Conservation (phyloP, 1,140 invertebrate genomes). For the Cecropterus lyciades region DNA sequence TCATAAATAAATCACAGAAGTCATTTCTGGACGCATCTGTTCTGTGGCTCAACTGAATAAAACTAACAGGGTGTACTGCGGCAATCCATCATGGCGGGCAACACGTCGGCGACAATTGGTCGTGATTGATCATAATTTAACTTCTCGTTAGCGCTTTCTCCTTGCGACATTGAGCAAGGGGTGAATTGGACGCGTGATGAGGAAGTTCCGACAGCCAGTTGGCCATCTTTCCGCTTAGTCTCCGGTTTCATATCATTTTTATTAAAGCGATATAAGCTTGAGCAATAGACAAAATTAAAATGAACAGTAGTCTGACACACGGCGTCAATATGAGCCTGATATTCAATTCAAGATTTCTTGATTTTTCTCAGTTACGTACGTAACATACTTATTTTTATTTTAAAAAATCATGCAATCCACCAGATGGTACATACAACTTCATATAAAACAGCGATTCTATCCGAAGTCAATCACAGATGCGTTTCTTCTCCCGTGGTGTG, state of each 20-base stretch:
- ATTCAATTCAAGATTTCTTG: too few species aligned
- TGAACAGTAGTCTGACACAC: too few species aligned
- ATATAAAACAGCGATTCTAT: too few species aligned
- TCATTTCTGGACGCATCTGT: not conserved
- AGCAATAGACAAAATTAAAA: too few species aligned
- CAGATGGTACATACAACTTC: too few species aligned
- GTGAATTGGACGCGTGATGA: slow-evolving; percentile 23
- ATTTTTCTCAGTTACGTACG: too few species aligned
- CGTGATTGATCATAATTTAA: slow-evolving; percentile 42
- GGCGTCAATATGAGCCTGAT: too few species aligned
- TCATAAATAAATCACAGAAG: too few species aligned
- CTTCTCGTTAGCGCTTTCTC: slow-evolving; percentile 31
- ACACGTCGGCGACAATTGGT: slow-evolving; percentile 29
- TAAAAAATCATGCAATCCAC: too few species aligned
- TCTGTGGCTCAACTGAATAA: slow-evolving; percentile 5
- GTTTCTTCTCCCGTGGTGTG: too few species aligned
- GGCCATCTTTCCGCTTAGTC: slow-evolving; percentile 13
- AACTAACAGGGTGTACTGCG: slow-evolving; percentile 11
- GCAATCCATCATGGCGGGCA: slow-evolving; percentile 18
- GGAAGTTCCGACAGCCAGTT: slow-evolving; percentile 17
- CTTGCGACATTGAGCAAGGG: slow-evolving; percentile 25
- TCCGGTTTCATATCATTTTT: not conserved
- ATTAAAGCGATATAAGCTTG: not conserved
- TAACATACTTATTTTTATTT: too few species aligned
- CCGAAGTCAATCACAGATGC: too few species aligned